Evolutionary conservation across 2,797 vertebrate genomes (phyloP), one percentile per base, ranked within the genome.

Genomic region (Streptopelia turtur): DNA sequence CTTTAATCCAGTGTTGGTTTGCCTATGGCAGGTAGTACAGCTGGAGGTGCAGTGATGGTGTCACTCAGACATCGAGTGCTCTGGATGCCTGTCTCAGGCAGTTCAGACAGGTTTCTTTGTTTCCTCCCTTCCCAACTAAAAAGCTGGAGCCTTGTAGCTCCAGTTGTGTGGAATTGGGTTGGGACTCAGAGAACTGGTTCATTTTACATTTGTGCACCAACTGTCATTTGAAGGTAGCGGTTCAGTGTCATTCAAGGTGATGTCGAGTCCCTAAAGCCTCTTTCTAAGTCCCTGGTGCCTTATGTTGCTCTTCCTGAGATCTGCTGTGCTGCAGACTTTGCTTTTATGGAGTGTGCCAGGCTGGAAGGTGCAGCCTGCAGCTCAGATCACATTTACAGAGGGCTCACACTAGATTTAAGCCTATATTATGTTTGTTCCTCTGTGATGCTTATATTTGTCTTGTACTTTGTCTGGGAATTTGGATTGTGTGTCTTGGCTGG

Each of bases 401-500:
- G 88, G 74, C 64, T 92, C 61, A 69, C 45, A 41, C 28, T 69
- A 89, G 70, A 64, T 56, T 88, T 88, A 83, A 93, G 20, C 57
- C 55, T 55, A 63, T 45, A 80, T 70, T 89, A 59, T 31, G 1
- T 91, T 94, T 95, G 52, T 78, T 95, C 77, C 82, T 95, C 74
- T 69, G 69, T 88, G 93, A 93, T 74, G 57, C 92, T 91, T 92
- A 3, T 81, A 79, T 95, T 96, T 95, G 78, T 89, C 59, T 89
- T 93, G 53, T 84, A 65, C 53, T 96, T 94, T 87, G 94, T 89
- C 93, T 85, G 93, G 87, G 89, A 95, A 94, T 95, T 95, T 4
- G 7, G 76, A 60, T 77, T 96, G 89, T 94, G 83, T 94, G 47
- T 91, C 85, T 97, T 97, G 93, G 94, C 93, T 52, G 27, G 66